These are phyloP conservation scores for Synanthedon formicaeformis DNA, from an alignment of 2,888 invertebrate genomes.

Conservation along the genomic window DNA sequence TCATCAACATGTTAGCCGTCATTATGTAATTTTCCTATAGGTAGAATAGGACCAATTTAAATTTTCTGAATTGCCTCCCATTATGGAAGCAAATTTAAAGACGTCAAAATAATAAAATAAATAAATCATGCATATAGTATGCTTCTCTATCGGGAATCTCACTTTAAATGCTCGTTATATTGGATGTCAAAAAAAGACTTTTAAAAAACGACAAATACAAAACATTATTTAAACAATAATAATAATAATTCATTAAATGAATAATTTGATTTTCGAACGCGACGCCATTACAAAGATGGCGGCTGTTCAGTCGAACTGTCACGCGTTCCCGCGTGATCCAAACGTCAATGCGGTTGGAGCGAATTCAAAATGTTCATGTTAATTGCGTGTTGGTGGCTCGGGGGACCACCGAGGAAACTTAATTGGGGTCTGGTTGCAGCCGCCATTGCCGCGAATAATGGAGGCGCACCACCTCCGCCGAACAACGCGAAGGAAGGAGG, in stretches of 20 bases:
- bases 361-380: slow-evolving; percentile 70
- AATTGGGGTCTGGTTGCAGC: slow-evolving; percentile 74
- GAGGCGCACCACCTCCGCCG: slow-evolving; percentile 74
- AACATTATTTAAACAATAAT: not conserved
- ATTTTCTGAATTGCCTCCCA: no score
- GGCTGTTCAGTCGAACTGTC: slow-evolving; percentile 25
- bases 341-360: slow-evolving; percentile 70
- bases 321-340: slow-evolving; percentile 46
- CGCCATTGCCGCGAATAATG: slow-evolving; percentile 75
- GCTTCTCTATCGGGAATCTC: no score
- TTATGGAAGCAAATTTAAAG: no score
- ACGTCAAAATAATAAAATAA: no score
- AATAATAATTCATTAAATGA: not conserved
- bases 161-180: no score
- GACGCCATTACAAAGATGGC: slow-evolving; percentile 23
- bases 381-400: slow-evolving; percentile 67
- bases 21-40: no score
- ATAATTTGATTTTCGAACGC: not conserved
- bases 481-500: slow-evolving; percentile 80
- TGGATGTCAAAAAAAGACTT: not conserved
- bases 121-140: no score
- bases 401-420: slow-evolving; percentile 68
- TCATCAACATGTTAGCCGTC: no score
- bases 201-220: not conserved
- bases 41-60: no score